Percentiles rank a stretch among this genome's conserved stretches.
phyloP scores from a whole-genome alignment of 2,113 vertebrate genomes.

The Mobula birostris region DNA sequence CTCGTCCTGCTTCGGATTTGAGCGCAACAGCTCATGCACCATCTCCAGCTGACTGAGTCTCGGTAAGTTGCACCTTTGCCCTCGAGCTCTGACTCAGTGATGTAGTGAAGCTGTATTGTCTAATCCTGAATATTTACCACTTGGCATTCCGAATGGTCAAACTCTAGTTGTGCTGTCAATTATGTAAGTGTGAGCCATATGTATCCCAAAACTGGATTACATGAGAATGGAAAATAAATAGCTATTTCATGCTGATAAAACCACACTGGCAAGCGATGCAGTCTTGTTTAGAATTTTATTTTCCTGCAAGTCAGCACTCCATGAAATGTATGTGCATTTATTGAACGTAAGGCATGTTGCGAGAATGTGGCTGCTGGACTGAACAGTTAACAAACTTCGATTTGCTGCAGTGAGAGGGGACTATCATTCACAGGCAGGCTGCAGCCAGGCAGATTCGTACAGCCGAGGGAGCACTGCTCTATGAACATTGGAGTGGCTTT shows the following conservation, averaged over 20 bases:
- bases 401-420: not conserved
- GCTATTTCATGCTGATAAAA: not conserved
- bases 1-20: not conserved
- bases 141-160: not conserved
- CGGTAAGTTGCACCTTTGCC: not conserved
- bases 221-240: not conserved
- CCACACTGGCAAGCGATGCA: not conserved
- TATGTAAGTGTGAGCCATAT: not conserved
- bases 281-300: not conserved
- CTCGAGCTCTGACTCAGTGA: not conserved
- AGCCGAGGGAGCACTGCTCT: not conserved
- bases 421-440: not conserved
- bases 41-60: not conserved
- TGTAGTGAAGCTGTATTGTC: not conserved
- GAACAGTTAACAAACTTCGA: not conserved
- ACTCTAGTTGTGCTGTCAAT: not conserved
- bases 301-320: conserved; percentile 12
- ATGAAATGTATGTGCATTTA: not conserved
- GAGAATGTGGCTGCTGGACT: conserved; percentile 16
- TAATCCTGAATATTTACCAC: not conserved
- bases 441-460: too few species aligned
- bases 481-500: not conserved
- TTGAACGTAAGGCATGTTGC: not conserved
- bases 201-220: conserved; percentile 10
- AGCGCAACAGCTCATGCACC: not conserved